Base-by-base conservation (phyloP, 1,140 invertebrate genomes). In the Hermetia illucens region DNA sequence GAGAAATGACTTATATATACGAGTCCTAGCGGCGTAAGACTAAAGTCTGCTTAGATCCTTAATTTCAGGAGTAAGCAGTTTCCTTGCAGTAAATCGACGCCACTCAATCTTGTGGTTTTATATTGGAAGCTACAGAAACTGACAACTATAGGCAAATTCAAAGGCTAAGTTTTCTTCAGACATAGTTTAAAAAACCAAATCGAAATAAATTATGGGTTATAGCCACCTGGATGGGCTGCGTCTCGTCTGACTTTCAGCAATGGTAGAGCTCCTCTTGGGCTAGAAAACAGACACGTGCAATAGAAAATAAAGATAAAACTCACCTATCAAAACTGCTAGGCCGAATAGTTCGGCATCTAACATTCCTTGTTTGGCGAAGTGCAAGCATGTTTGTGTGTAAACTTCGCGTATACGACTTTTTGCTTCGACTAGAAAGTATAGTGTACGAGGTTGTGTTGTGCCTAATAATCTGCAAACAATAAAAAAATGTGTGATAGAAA, bases 371-470 rank as follows among this genome's bases (percentile, higher is more conserved):
- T 74, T 72, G 49, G 70, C 69, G 47, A 87, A 75, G 61, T 85
- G 75, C 43, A 72, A 66, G 61, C 79, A 82, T 70, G 82, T 79
- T 61, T 86, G 79, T 47, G 75, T 71, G 53, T 85, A 84, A 34
- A 89, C 72, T 62, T 89, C 82, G 54, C 79, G 77, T 40, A 84
- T 81, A 66, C 79, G 75, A 43, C 79, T 78, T 68, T 87, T 88
- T 46, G 77, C 74, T 80, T 87, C 55, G 55, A 61, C 58, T 56
- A 60, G 57, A 52, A 60, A 61, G 55, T 61, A 61, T 40, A 61
- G 45, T 21, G 58, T 61, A 55, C 55, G 60, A 44, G 58, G 55
- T 50, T 61, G 58, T 39, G 56, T 53, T 42, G 57, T 55, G 44
- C 58, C 58, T 42, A 61, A 48, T 47, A 61, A 49, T 49, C 58